A percentile compares a stretch with the other conserved stretches of the same genome.
These are phyloP conservation scores for Meloidogyne chitwoodi DNA, from an alignment of 1,140 invertebrate genomes.

Conservation along the genomic window DNA sequence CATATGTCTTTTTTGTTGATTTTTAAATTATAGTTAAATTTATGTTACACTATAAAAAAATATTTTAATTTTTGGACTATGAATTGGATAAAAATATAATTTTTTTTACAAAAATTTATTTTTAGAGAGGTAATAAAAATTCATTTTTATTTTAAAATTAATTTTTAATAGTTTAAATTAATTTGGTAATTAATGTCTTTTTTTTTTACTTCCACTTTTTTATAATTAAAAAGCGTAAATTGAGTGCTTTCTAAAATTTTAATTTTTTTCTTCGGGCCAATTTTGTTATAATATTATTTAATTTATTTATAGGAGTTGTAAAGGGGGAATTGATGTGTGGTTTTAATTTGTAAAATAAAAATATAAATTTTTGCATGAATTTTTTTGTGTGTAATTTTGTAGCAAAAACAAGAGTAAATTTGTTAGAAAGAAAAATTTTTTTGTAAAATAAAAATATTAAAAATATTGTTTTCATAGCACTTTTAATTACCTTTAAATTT, in stretches of 20 bases:
- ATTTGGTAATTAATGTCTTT: not conserved
- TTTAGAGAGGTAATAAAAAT: too few relatives aligned
- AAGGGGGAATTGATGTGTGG: not conserved
- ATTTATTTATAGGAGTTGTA: not conserved
- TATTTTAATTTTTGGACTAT: not conserved
- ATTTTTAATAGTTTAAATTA: too few relatives aligned
- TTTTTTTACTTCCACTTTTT: not conserved
- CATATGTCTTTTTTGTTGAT: not conserved
- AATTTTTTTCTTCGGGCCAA: not conserved
- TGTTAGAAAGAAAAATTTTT: not conserved
- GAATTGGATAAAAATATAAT: not conserved
- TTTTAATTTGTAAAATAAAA: not conserved
- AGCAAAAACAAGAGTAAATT: not conserved
- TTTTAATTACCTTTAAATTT: not conserved
- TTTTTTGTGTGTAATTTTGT: not conserved
- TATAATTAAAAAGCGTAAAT: not conserved
- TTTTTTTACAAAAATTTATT: too few relatives aligned
- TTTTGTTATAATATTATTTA: not conserved
- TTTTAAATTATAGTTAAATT: not conserved
- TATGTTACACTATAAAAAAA: not conserved
- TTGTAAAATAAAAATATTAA: not conserved
- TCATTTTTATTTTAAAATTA: too few relatives aligned
- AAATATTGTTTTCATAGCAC: not conserved
- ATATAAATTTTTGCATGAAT: not conserved
- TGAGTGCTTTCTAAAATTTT: not conserved